A percentile compares a stretch with the other conserved stretches of the same genome.
These are phyloP conservation scores for Coilia nasus DNA, from an alignment of 2,797 vertebrate genomes.

Conservation along the genomic window DNA sequence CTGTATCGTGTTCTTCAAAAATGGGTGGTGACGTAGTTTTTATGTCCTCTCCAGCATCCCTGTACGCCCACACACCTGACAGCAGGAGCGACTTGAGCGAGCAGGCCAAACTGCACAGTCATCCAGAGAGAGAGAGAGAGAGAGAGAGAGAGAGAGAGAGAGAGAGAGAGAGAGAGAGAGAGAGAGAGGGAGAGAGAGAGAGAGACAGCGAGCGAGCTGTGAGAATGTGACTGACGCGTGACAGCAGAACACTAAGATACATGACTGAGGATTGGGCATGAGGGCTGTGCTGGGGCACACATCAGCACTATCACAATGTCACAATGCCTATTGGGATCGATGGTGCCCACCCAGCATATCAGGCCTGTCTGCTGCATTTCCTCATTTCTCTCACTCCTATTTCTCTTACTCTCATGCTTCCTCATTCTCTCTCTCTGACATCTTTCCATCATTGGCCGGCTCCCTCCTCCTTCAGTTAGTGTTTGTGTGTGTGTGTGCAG, in stretches of 20 bases:
- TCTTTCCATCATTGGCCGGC: background rate
- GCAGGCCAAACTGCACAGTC: too few relatives aligned
- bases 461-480: background rate
- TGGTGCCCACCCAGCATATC: too few relatives aligned
- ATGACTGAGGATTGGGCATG: background rate
- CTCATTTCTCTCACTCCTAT: background rate
- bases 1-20: too few relatives aligned
- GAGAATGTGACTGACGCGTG: background rate
- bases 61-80: too few relatives aligned
- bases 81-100: too few relatives aligned
- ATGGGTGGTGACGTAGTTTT: too few relatives aligned
- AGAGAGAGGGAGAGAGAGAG: background rate
- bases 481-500: background rate
- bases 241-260: background rate
- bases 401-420: background rate
- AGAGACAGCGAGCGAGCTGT: background rate
- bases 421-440: constrained; percentile 26
- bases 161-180: background rate
- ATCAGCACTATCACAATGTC: background rate
- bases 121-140: background rate
- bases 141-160: background rate
- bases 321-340: background rate
- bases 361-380: background rate
- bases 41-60: too few relatives aligned
- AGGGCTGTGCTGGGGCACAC: background rate